Conservation (phyloP, 2,113 vertebrate genomes). For the Irena cyanogastra region DNA sequence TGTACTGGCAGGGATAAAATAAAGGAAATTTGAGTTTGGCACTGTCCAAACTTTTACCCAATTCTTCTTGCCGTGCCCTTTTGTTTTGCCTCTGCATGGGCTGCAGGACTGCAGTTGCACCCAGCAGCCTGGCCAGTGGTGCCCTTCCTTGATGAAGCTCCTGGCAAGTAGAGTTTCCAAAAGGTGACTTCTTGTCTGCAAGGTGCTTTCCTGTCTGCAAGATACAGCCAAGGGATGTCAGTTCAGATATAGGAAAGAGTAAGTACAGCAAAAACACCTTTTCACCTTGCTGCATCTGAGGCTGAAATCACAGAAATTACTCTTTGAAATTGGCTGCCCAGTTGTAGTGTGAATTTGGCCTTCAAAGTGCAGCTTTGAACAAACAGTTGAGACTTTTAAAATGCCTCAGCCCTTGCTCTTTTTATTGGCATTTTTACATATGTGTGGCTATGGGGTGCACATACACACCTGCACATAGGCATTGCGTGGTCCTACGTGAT, state of each 20-base stretch:
- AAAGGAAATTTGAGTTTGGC: neutral
- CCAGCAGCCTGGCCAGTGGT: neutral
- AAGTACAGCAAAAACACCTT: neutral
- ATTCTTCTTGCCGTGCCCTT: neutral
- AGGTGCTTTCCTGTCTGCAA: neutral
- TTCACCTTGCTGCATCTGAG: neutral
- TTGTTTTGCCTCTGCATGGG: fast-evolving
- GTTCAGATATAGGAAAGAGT: neutral
- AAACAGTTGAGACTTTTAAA: neutral
- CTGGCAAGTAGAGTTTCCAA: neutral
- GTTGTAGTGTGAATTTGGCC: neutral
- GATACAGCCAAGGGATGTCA: neutral
- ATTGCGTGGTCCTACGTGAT: neutral
- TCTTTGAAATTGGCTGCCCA: neutral
- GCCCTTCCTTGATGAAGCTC: neutral
- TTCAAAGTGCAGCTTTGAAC: neutral
- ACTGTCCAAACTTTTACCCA: neutral
- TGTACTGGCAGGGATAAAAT: neutral
- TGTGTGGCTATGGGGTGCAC: neutral
- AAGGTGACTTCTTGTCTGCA: neutral
- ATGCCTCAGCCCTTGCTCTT: neutral
- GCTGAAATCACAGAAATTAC: neutral
- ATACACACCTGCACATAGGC: fast-evolving
- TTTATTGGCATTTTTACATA: neutral
- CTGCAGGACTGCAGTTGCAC: neutral